These are phyloP conservation scores for Notospermus geniculatus DNA, from an alignment of 1,140 invertebrate genomes.

Conservation along the genomic window DNA sequence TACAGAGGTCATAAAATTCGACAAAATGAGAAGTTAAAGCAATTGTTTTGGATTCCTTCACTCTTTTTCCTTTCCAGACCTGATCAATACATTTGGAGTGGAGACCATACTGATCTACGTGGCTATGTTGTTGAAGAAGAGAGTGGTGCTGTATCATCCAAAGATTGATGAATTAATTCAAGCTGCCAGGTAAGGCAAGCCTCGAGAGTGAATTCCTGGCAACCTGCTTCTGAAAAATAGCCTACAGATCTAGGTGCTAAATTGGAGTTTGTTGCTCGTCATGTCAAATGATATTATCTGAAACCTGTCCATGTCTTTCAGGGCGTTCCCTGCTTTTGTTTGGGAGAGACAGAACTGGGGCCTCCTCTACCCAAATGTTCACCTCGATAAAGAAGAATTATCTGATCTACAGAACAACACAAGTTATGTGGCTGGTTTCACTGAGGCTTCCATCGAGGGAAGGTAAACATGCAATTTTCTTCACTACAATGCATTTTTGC, in stretches of 20 bases:
- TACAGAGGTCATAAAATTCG: too few species aligned
- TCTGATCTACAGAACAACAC: slow-evolving; percentile 58
- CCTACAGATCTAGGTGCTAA: too few species aligned
- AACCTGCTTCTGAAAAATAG: too few species aligned
- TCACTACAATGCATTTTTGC: too few species aligned
- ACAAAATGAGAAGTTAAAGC: too few species aligned
- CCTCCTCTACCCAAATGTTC: slow-evolving; percentile 63
- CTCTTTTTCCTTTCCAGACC: slow-evolving; percentile 50
- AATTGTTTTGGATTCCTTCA: too few species aligned
- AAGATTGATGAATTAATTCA: slow-evolving; percentile 59
- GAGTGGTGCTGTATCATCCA: slow-evolving; percentile 66
- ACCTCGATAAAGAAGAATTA: slow-evolving; percentile 60
- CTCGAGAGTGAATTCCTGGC: not conserved
- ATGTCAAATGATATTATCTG: slow-evolving; percentile 11
- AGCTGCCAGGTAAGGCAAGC: slow-evolving; percentile 50
- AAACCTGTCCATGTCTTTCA: slow-evolving; percentile 23
- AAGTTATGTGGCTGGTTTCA: slow-evolving; percentile 64
- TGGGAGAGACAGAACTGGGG: slow-evolving; percentile 62
- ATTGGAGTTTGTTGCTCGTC: slow-evolving; percentile 10
- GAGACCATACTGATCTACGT: slow-evolving; percentile 69
- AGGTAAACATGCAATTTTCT: too few species aligned
- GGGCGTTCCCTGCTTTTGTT: slow-evolving; percentile 63
- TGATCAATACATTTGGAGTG: slow-evolving; percentile 65
- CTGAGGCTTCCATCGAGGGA: slow-evolving; percentile 61
- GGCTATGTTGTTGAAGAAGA: slow-evolving; percentile 65